Conservation (phyloP, 2,888 invertebrate genomes). For the Diarsia brunnea region DNA sequence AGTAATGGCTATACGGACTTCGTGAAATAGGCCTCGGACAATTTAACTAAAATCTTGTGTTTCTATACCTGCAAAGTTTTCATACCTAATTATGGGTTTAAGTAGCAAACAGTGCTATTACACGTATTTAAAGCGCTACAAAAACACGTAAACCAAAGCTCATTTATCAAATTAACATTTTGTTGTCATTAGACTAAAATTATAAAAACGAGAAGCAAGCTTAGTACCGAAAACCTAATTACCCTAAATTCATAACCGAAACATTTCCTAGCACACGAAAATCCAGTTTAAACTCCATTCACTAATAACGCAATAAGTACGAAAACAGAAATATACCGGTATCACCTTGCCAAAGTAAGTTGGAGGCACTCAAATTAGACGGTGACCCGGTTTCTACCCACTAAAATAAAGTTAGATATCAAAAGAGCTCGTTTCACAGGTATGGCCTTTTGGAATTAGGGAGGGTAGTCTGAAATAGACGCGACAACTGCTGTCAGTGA, state of each 20-base stretch:
- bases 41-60: neutral
- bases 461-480: slow-evolving; percentile 53
- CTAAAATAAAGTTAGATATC: slow-evolving; percentile 77
- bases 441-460: slow-evolving; percentile 67
- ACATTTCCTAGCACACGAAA: slow-evolving; percentile 29
- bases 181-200: slow-evolving; percentile 1
- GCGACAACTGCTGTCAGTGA: slow-evolving; percentile 22
- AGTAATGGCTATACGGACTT: too few relatives aligned
- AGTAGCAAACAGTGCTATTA: too few relatives aligned
- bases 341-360: slow-evolving; percentile 52
- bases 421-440: slow-evolving; percentile 65
- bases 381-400: slow-evolving; percentile 75
- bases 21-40: too few relatives aligned
- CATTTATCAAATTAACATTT: slow-evolving; percentile 1
- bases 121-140: neutral
- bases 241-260: slow-evolving; percentile 36
- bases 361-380: slow-evolving; percentile 78
- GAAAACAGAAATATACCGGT: slow-evolving; percentile 52
- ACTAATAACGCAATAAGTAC: slow-evolving; percentile 52
- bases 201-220: slow-evolving; percentile 4
- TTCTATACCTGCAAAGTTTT: neutral
- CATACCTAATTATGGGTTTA: too few relatives aligned
- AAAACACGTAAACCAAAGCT: slow-evolving; percentile 7
- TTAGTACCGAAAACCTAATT: slow-evolving; percentile 24
- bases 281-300: slow-evolving; percentile 42